A percentile compares a stretch with the other conserved stretches of the same genome.
phyloP scores from a whole-genome alignment of 2,113 vertebrate species.

The Microtus pennsylvanicus region DNA sequence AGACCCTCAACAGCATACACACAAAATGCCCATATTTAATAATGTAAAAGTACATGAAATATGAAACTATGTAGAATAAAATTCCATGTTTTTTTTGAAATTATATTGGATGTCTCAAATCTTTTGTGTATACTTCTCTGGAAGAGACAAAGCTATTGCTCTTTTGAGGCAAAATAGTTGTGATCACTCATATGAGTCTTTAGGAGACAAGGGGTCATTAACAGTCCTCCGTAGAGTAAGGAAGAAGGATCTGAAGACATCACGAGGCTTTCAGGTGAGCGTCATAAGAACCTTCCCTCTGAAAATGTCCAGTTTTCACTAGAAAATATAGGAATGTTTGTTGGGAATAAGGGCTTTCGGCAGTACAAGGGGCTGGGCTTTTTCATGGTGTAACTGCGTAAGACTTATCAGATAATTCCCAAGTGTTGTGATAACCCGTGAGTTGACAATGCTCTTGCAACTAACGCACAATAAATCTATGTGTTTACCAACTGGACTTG shows the following conservation, averaged over 20 bases:
- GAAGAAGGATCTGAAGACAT: background rate
- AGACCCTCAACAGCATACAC: background rate
- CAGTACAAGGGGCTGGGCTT: accelerated
- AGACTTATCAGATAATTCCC: background rate
- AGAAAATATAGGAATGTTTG: background rate
- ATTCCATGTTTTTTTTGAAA: background rate
- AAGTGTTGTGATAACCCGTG: background rate
- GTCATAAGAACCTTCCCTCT: background rate
- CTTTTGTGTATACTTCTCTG: background rate
- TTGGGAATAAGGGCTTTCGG: background rate
- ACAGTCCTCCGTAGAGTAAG: background rate
- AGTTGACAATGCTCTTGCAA: background rate
- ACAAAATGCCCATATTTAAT: background rate
- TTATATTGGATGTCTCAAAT: background rate
- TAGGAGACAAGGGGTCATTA: background rate
- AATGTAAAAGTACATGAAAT: background rate
- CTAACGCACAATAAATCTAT: background rate
- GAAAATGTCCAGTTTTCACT: background rate
- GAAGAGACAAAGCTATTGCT: background rate
- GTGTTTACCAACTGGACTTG: background rate
- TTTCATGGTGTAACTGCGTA: background rate
- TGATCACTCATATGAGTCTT: background rate
- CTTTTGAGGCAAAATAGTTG: background rate
- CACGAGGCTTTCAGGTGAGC: no score
- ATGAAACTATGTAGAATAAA: background rate